Evolutionary conservation across 2,113 vertebrate species (phyloP).

Genomic region (Lates calcarifer): DNA sequence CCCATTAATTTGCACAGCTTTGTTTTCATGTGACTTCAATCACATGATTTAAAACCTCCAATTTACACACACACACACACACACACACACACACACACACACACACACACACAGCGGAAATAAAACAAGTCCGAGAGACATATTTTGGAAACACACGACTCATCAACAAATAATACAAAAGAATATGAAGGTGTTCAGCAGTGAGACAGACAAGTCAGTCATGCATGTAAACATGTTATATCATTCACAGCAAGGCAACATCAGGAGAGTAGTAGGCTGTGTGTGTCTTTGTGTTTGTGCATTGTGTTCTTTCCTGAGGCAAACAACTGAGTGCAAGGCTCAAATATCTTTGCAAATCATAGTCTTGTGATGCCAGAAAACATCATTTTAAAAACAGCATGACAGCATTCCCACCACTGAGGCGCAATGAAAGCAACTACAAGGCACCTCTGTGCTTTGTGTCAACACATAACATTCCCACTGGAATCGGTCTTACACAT

Average conservation of each 20-base stretch:
- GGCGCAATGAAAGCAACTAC: not conserved
- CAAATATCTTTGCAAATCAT: not conserved
- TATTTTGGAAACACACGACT: not conserved
- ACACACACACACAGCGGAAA: slow-evolving; percentile 17
- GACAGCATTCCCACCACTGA: not conserved
- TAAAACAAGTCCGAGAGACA: no score
- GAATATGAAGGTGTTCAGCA: not conserved
- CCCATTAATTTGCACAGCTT: not conserved
- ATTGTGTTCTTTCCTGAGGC: not conserved
- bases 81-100: not conserved
- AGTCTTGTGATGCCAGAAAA: slow-evolving; percentile 29
- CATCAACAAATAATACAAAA: not conserved
- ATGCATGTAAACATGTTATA: slow-evolving; percentile 29
- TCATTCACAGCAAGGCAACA: slow-evolving; percentile 27
- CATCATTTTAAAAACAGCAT: not conserved
- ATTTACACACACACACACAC: not conserved
- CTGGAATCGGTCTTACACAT: not conserved
- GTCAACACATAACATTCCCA: slow-evolving; percentile 16
- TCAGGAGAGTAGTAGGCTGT: slow-evolving; percentile 19
- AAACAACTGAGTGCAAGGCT: slow-evolving; percentile 13
- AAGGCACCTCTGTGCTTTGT: not conserved
- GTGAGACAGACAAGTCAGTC: not conserved
- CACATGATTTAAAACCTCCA: slow-evolving; percentile 28
- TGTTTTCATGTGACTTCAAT: slow-evolving; percentile 32
- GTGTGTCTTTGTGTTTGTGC: not conserved